Base-by-base conservation (phyloP, 2,888 invertebrate genomes). In the Suillia variegata region DNA sequence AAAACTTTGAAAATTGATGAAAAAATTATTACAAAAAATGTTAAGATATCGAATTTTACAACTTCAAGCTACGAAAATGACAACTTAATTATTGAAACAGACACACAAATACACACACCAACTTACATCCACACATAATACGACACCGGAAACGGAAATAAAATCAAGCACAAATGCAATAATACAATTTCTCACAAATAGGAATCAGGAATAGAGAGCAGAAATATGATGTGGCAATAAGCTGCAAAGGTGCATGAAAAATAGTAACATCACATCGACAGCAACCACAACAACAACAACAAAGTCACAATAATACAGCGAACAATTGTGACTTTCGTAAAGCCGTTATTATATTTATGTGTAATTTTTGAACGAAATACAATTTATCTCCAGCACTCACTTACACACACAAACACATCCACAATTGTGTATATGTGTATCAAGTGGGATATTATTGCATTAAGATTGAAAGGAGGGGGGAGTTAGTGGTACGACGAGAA, bases 151-250 rank as follows among this genome's bases (percentile, higher is more conserved):
- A 54, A 49, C 67, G 71, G 71, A 73, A 73, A 74, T 73, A 73
- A 73, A 73, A 73, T 74, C 72, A 73, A 74, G 73, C 72, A 70
- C 71, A 73, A 73, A 73, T 72, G 71, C 74, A 74, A 73, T 73
- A 73, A 73, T 71, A 73, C 74, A 72, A 73, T 73, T 73, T 72
- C 71, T 73, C 73, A 13, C 38, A 10, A 38, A 38, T n/a, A 38
- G 10, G 38, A 12, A 31, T n/a, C 13, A 38, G n/a, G n/a, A 13
- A 13, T 26, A 38, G n/a, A 38, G 15, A 8, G 38, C 10, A 13
- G 38, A 38, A 26, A 38, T 38, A 38, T 3, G 4, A 31, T 31
- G 12, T 8, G 31, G 31, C 31, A 31, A 31, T 31, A 12, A 12
- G 31, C 31, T 6, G 12, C 31, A 31, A 8, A 31, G 6, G 6